phyloP scores from a whole-genome alignment of 2,113 vertebrate species.

The Excalfactoria chinensis region DNA sequence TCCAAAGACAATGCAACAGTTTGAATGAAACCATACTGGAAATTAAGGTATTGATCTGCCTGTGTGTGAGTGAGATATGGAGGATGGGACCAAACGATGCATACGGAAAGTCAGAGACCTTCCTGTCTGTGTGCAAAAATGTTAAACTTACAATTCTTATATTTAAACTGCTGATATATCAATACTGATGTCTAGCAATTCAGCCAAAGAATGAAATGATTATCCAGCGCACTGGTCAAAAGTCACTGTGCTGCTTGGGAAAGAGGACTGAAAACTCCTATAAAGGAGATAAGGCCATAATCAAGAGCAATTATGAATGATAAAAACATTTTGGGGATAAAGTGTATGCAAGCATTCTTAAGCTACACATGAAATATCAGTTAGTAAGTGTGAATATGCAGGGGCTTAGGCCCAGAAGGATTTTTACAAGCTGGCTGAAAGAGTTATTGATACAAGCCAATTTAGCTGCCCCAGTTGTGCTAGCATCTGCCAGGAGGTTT shows the following conservation, averaged over 20 bases:
- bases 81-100: neutral
- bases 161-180: neutral
- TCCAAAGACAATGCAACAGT: neutral
- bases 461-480: slow-evolving; percentile 56
- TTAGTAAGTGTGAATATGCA: neutral
- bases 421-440: slow-evolving; percentile 58
- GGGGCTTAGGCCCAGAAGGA: slow-evolving; percentile 12
- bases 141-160: neutral
- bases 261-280: neutral
- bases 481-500: slow-evolving; percentile 57
- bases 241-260: neutral
- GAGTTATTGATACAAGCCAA: slow-evolving; percentile 58
- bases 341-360: neutral
- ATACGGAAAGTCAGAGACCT: neutral
- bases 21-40: neutral
- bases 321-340: neutral
- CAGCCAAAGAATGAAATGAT: neutral
- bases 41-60: neutral
- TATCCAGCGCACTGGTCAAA: neutral
- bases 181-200: neutral
- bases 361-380: neutral
- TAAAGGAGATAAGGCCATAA: neutral
- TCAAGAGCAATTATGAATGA: neutral
- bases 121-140: neutral
- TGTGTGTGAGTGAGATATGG: neutral